These are phyloP conservation scores for Cavia porcellus DNA, from an alignment of 2,113 vertebrate genomes.

Conservation along the genomic window DNA sequence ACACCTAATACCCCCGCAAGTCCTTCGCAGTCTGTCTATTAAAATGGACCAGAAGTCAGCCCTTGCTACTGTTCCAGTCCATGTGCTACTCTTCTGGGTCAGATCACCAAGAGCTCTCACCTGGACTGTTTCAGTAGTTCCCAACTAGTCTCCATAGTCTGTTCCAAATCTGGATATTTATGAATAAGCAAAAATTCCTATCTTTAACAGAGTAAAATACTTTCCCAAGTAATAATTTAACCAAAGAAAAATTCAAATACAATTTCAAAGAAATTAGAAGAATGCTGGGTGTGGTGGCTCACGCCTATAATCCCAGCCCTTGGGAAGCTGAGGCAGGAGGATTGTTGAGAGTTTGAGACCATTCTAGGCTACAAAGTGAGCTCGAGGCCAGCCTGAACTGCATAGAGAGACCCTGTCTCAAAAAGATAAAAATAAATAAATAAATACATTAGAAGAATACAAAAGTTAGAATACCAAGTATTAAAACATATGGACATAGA, in stretches of 20 bases:
- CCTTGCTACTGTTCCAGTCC: neutral
- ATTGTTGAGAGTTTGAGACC: too few species aligned
- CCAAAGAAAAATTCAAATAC: neutral
- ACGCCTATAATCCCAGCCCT: too few species aligned
- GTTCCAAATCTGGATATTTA: neutral
- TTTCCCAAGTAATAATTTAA: neutral
- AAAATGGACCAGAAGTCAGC: neutral
- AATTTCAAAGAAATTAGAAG: too few species aligned
- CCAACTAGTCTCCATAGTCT: neutral
- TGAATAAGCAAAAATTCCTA: neutral
- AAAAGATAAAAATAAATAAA: too few species aligned
- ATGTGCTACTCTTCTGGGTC: neutral
- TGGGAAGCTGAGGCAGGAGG: too few species aligned
- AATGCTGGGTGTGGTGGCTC: too few species aligned
- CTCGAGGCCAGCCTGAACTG: too few species aligned
- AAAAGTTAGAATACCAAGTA: neutral
- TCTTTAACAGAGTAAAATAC: neutral
- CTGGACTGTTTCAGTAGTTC: neutral
- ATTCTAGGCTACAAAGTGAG: too few species aligned
- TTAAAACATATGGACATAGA: neutral
- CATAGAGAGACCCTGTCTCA: too few species aligned
- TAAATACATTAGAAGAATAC: neutral
- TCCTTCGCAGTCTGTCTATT: neutral
- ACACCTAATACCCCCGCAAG: neutral
- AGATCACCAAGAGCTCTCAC: neutral